Percentiles rank a stretch among this genome's conserved stretches.
phyloP scores from a whole-genome alignment of 2,113 vertebrate genomes.

The Panurus biarmicus region DNA sequence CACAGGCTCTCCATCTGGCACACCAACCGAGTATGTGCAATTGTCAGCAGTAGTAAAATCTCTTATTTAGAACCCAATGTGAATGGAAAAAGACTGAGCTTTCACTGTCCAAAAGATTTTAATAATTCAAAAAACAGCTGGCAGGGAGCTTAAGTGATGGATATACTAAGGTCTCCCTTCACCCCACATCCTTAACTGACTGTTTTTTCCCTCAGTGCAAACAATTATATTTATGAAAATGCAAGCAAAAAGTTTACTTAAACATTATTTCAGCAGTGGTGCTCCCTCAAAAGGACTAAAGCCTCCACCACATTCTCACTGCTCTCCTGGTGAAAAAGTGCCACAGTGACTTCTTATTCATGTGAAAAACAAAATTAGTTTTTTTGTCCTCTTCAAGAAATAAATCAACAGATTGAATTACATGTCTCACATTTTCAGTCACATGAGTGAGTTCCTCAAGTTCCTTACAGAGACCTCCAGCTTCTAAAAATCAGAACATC shows the following conservation, averaged over 20 bases:
- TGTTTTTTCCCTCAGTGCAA: neutral
- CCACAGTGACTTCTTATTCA: neutral
- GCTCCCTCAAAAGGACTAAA: neutral
- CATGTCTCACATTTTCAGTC: neutral
- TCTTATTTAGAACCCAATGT: neutral
- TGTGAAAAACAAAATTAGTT: neutral
- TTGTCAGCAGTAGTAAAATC: slow-evolving; percentile 25
- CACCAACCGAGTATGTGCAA: neutral
- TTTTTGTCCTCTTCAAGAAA: neutral
- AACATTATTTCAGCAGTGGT: neutral
- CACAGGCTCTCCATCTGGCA: slow-evolving; percentile 12
- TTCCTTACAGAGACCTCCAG: neutral
- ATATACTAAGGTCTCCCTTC: neutral
- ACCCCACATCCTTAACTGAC: neutral
- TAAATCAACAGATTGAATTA: neutral
- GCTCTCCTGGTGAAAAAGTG: neutral
- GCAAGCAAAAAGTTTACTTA: neutral
- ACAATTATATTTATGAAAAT: neutral
- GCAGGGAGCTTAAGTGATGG: neutral
- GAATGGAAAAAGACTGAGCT: neutral
- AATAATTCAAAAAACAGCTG: neutral
- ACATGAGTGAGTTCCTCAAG: neutral
- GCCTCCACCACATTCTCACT: neutral
- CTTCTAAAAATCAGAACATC: neutral
- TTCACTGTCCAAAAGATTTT: neutral